Evolutionary conservation across 2,888 invertebrate species (phyloP).

Genomic region (Hyposoter didymator): DNA sequence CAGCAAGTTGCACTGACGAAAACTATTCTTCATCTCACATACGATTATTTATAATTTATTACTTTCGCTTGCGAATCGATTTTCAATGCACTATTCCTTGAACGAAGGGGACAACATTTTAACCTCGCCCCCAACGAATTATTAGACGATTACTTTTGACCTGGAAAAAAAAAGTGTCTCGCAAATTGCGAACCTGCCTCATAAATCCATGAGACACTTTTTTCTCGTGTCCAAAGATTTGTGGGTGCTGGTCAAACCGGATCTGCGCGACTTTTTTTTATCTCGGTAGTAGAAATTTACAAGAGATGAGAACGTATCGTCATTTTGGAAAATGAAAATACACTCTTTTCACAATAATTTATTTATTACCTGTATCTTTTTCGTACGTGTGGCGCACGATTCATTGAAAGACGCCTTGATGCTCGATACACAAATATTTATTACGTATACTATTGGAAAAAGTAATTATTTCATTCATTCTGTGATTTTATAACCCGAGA

Average conservation of each 20-base stretch:
- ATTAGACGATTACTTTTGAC: neutral
- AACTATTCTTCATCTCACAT: too few relatives aligned
- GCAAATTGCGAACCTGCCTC: neutral
- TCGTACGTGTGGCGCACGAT: neutral
- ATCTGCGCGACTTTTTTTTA: neutral
- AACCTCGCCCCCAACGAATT: conserved; percentile 9
- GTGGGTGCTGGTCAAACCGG: neutral
- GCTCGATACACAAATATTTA: too few relatives aligned
- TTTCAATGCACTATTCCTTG: neutral
- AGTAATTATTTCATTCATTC: too few relatives aligned
- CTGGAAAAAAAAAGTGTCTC: conserved; percentile 15
- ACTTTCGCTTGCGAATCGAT: neutral
- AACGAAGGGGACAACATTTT: neutral
- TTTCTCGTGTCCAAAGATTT: neutral
- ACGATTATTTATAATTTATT: neutral
- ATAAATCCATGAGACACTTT: conserved; percentile 10
- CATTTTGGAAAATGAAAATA: neutral
- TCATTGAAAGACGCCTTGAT: neutral
- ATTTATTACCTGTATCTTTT: conserved; percentile 5
- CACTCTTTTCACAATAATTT: neutral
- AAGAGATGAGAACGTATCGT: conserved; percentile 9
- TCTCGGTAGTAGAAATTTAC: neutral
- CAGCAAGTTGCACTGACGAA: too few relatives aligned
- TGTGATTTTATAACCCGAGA: neutral
- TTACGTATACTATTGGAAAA: too few relatives aligned